Conservation (phyloP, 2,113 vertebrate species). For the Zosterops pallidus region DNA sequence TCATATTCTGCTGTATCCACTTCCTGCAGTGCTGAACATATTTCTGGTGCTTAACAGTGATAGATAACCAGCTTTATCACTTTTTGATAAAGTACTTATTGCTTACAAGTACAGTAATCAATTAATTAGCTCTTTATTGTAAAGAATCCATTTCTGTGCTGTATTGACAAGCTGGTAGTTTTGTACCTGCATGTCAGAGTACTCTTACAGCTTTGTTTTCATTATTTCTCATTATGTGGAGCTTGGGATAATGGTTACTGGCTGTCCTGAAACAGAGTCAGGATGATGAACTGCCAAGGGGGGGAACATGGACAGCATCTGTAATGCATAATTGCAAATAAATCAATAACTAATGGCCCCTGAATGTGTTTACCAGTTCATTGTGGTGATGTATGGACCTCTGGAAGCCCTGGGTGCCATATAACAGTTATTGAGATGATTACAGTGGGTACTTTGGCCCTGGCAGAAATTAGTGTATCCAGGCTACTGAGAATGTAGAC, state of each 20-base stretch:
- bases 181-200: neutral
- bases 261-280: slow-evolving; percentile 9
- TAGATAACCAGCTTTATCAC: neutral
- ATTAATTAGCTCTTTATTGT: slow-evolving; percentile 3
- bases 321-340: slow-evolving; percentile 57
- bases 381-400: slow-evolving; percentile 34
- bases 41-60: neutral
- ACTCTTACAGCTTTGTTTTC: slow-evolving; percentile 23
- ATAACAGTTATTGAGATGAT: slow-evolving; percentile 35
- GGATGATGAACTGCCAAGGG: slow-evolving; percentile 5
- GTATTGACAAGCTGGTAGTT: neutral
- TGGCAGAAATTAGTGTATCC: neutral
- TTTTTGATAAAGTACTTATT: neutral
- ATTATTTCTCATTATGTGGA: neutral
- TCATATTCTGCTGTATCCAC: neutral
- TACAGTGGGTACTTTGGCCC: neutral
- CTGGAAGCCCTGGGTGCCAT: slow-evolving; percentile 4
- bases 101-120: neutral
- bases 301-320: neutral
- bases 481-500: neutral
- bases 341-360: slow-evolving; percentile 65
- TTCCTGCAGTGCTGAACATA: neutral
- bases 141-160: neutral
- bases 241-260: slow-evolving; percentile 6
- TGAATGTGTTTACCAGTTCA: slow-evolving; percentile 60